These are phyloP conservation scores for Dyspetes luteomarginatus DNA, from an alignment of 2,888 invertebrate genomes.

Conservation along the genomic window DNA sequence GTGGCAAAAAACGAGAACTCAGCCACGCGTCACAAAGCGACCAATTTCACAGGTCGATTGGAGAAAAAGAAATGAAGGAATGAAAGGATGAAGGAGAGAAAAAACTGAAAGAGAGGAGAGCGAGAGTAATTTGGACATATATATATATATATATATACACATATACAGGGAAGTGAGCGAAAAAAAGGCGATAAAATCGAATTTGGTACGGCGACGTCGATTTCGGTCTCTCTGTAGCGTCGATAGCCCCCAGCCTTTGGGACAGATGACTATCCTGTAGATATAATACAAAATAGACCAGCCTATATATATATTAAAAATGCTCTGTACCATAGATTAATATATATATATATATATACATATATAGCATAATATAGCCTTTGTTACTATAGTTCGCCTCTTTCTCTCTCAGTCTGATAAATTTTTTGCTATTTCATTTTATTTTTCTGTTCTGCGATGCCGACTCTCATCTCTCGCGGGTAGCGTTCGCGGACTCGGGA, in stretches of 20 bases:
- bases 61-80: conserved; percentile 38
- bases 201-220: conserved; percentile 59
- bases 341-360: not conserved
- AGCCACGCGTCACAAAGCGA: conserved; percentile 63
- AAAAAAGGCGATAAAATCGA: conserved; percentile 56
- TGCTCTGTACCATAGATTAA: no score
- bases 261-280: conserved; percentile 6
- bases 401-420: conserved; percentile 23
- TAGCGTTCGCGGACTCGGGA: conserved; percentile 35
- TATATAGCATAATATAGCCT: not conserved
- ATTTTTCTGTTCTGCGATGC: conserved; percentile 14
- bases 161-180: not conserved
- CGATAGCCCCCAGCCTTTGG: conserved; percentile 16
- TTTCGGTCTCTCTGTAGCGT: conserved; percentile 43
- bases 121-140: not conserved
- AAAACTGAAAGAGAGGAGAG: conserved; percentile 34
- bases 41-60: conserved; percentile 63
- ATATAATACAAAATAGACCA: not conserved
- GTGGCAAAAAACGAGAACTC: conserved; percentile 36
- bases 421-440: conserved; percentile 30
- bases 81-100: not conserved
- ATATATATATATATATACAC: no score
- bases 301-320: not conserved
- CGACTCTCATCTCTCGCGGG: conserved; percentile 41
- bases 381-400: not conserved